Evolutionary conservation across 1,140 invertebrate genomes (phyloP).

Genomic region (Sitophilus oryzae): DNA sequence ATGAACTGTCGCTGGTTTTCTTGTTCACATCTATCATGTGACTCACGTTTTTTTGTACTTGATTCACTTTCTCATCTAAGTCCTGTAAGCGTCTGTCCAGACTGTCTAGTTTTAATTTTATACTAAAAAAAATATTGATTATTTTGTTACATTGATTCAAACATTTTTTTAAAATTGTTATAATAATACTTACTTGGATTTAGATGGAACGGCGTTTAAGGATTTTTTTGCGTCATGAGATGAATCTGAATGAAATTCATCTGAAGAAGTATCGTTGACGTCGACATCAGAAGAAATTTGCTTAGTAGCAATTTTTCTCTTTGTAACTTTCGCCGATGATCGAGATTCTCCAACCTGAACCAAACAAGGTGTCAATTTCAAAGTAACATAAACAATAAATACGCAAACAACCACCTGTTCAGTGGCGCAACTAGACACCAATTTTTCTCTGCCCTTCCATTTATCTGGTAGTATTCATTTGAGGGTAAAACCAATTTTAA

Average conservation of each 20-base stretch:
- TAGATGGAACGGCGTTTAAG: slow-evolving; percentile 16
- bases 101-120: slow-evolving; percentile 35
- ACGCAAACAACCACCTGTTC: too few relatives aligned
- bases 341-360: slow-evolving; percentile 15
- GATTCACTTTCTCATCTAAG: slow-evolving; percentile 33
- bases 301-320: slow-evolving; percentile 37
- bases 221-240: slow-evolving; percentile 37
- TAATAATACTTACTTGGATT: slow-evolving; percentile 24
- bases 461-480: too few relatives aligned
- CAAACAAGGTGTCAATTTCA: too few relatives aligned
- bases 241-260: slow-evolving; percentile 42
- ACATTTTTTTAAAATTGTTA: neutral
- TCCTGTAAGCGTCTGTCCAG: slow-evolving; percentile 34
- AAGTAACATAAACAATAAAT: too few relatives aligned
- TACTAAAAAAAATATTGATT: slow-evolving; percentile 29
- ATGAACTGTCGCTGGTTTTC: slow-evolving; percentile 1
- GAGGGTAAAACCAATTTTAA: too few relatives aligned
- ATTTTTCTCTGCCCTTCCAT: too few relatives aligned
- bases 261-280: slow-evolving; percentile 37
- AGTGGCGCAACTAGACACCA: too few relatives aligned
- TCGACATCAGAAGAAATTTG: slow-evolving; percentile 41
- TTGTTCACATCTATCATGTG: slow-evolving; percentile 21
- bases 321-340: slow-evolving; percentile 24
- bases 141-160: too few relatives aligned
- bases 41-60: slow-evolving; percentile 31